phyloP scores from a whole-genome alignment of 2,888 invertebrate genomes.

The Leuctra nigra region DNA sequence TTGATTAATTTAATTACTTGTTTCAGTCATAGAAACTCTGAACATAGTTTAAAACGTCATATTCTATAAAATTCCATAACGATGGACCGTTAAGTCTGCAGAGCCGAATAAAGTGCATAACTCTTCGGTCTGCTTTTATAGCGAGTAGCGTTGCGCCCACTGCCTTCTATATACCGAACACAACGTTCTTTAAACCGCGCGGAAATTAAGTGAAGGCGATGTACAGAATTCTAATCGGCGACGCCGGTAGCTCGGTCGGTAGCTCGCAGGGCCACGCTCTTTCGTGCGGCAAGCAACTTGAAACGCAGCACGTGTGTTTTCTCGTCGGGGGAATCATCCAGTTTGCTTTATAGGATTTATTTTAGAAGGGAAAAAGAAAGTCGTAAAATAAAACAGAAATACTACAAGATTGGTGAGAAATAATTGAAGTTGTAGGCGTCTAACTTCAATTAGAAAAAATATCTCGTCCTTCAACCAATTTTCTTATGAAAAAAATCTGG shows the following conservation, averaged over 20 bases:
- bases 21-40: too few species aligned
- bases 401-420: neutral
- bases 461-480: too few species aligned
- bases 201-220: conserved; percentile 21
- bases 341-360: neutral
- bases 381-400: neutral
- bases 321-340: neutral
- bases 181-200: conserved; percentile 6
- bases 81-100: too few species aligned
- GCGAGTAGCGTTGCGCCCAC: too few species aligned
- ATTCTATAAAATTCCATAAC: too few species aligned
- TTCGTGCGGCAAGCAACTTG: neutral
- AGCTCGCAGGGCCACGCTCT: too few species aligned
- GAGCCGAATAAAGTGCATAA: too few species aligned
- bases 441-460: neutral
- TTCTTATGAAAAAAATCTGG: too few species aligned
- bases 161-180: too few species aligned
- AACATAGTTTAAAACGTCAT: too few species aligned
- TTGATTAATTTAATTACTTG: too few species aligned
- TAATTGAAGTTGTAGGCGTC: neutral
- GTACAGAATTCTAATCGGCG: conserved; percentile 17
- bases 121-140: too few species aligned
- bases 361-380: neutral
- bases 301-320: neutral
- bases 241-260: neutral